These are phyloP conservation scores for Gymnocypris eckloni DNA, from an alignment of 2,797 vertebrate species.

Conservation along the genomic window DNA sequence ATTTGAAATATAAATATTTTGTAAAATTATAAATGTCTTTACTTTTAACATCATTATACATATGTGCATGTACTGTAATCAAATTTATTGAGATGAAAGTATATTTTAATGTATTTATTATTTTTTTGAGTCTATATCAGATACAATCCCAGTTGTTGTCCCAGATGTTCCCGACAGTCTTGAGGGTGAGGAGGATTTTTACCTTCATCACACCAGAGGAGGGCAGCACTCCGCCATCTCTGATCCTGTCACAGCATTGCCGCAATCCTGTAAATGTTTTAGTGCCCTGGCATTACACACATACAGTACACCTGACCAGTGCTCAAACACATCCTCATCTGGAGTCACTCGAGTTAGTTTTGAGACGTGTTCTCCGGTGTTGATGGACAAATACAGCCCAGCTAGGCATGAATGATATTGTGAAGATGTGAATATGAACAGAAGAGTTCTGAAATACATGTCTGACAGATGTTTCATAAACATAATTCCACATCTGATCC, in stretches of 20 bases:
- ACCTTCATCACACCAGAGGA: conserved; percentile 29
- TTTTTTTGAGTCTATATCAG: neutral
- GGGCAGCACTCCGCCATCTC: conserved; percentile 31
- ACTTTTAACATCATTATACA: neutral
- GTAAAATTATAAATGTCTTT: neutral
- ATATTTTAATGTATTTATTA: too few relatives aligned
- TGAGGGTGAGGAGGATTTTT: neutral
- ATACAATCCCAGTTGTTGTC: neutral
- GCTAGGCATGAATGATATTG: neutral
- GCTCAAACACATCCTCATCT: neutral
- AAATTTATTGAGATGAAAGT: neutral
- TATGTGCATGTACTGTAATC: neutral
- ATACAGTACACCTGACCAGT: neutral
- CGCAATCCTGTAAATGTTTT: conserved; percentile 50
- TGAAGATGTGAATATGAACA: neutral
- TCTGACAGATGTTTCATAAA: neutral
- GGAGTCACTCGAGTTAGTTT: neutral
- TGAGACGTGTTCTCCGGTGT: neutral
- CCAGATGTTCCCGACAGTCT: neutral
- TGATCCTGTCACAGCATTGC: conserved; percentile 26
- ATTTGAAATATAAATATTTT: neutral
- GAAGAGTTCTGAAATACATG: neutral
- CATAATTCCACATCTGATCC: neutral
- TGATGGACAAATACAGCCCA: neutral
- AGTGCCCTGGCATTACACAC: conserved; percentile 15